Conservation (phyloP, 2,888 invertebrate genomes). For the Lapara coniferarum region DNA sequence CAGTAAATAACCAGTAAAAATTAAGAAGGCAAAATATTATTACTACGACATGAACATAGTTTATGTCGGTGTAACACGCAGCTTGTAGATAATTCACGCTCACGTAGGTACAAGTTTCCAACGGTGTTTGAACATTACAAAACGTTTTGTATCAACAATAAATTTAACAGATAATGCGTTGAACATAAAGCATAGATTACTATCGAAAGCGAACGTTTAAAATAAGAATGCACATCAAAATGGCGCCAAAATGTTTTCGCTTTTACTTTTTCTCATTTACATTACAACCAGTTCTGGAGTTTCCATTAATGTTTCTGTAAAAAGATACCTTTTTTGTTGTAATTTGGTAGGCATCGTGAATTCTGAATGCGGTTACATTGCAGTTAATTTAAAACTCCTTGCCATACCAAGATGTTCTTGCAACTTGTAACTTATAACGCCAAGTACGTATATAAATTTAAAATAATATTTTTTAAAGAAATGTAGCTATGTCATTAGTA, state of each 20-base stretch:
- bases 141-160: neutral
- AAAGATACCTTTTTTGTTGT: neutral
- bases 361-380: neutral
- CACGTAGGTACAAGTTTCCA: neutral
- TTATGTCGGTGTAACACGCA: neutral
- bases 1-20: too few relatives aligned
- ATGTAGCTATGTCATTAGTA: too few relatives aligned
- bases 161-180: slow-evolving; percentile 1
- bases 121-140: slow-evolving; percentile 2
- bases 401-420: too few relatives aligned
- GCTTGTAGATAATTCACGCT: neutral
- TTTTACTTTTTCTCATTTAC: slow-evolving; percentile 6
- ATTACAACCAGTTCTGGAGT: neutral
- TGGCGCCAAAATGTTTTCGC: neutral
- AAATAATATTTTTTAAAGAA: too few relatives aligned
- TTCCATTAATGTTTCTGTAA: neutral
- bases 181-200: neutral
- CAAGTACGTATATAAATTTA: too few relatives aligned
- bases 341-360: neutral
- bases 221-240: neutral
- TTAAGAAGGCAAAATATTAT: too few relatives aligned
- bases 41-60: neutral
- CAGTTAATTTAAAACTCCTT: neutral
- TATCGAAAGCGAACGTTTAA: neutral
- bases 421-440: too few relatives aligned